Base-by-base conservation (phyloP, 1,140 invertebrate species). In the Homalodisca vitripennis region DNA sequence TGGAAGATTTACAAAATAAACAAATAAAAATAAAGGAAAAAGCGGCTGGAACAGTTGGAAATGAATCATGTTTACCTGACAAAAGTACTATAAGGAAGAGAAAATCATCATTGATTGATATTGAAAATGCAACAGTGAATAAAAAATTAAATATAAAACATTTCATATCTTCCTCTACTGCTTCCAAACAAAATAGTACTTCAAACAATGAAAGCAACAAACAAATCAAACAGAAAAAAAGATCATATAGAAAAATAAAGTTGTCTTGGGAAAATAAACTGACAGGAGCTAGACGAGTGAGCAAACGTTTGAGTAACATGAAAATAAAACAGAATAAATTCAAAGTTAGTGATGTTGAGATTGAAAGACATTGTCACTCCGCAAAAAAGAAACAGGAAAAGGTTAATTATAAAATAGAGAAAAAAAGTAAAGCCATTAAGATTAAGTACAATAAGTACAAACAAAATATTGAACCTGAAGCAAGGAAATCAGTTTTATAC, bases 201-300 rank as follows among this genome's bases (percentile, higher is more conserved):
- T n/a, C 6, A 51, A 51, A 51, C 17, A 51, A 51, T 20, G 48
- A 51, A 51, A 51, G 17, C 6, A 41, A 51, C 17, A 22, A 51
- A 3, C 3, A 51, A 51, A 51, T 51, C 48, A 3, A 3, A 22
- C 6, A 22, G 22, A 51, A 20, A n/a, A n/a, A n/a, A n/a, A n/a
- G n/a, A n/a, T n/a, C n/a, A n/a, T n/a, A n/a, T n/a, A n/a, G n/a
- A n/a, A n/a, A n/a, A n/a, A n/a, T n/a, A n/a, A n/a, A n/a, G n/a
- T n/a, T 24, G 2, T 60, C 3, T 27, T 60, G 55, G 55, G 55
- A 60, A 29, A 60, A 60, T 27, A 60, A 60, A 60, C 55, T 60
- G 55, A 60, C 55, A 1, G 55, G 55, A 29, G 55, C 55, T 3
- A 60, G 55, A 60, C 22, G 55, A 10, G 55, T 60, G 2, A 60